Evolutionary conservation across 2,797 vertebrate genomes (phyloP).

Genomic region (Muscicapa striata): DNA sequence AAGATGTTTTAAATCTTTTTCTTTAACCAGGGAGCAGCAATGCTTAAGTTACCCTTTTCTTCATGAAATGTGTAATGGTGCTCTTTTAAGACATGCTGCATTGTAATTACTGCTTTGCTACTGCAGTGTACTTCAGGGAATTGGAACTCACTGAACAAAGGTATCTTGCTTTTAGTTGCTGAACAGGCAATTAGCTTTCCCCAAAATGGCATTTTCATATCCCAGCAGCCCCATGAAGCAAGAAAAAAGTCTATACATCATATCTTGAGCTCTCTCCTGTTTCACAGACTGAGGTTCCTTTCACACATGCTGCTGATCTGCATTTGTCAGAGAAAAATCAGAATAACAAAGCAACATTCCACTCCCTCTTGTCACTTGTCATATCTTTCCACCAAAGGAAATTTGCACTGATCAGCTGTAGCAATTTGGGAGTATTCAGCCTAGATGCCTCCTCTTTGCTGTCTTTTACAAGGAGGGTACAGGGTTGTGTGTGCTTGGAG

Average conservation of each 20-base stretch:
- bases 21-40: constrained; percentile 20
- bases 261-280: not conserved
- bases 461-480: not conserved
- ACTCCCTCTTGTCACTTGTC: constrained; percentile 13
- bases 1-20: constrained; percentile 12
- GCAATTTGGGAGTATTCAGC: not conserved
- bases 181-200: constrained; percentile 56
- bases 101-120: constrained; percentile 49
- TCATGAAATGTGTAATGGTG: constrained; percentile 24
- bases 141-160: constrained; percentile 55
- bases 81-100: constrained; percentile 58
- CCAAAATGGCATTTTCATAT: constrained; percentile 41
- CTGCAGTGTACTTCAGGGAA: constrained; percentile 55
- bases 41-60: constrained; percentile 28
- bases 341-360: constrained; percentile 28
- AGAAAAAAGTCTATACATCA: constrained; percentile 2
- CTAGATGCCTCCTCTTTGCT: not conserved
- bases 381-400: not conserved
- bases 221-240: constrained; percentile 30
- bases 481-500: not conserved
- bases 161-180: constrained; percentile 57
- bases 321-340: constrained; percentile 13
- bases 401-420: constrained; percentile 13
- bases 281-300: not conserved
- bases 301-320: not conserved